phyloP scores from a whole-genome alignment of 2,797 vertebrate species.

The Trichosurus vulpecula region DNA sequence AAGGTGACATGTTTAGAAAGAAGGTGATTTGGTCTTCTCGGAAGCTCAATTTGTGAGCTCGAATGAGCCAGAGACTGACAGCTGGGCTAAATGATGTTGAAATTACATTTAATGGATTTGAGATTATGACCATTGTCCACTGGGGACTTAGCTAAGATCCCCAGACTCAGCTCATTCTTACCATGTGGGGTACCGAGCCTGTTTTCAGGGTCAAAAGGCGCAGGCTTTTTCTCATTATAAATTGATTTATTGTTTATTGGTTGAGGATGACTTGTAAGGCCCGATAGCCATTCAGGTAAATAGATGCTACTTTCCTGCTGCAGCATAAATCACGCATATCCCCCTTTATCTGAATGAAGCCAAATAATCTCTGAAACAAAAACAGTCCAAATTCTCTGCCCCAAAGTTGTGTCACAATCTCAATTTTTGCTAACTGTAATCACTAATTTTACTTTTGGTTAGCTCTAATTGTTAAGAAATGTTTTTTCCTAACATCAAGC shows the following conservation, averaged over 20 bases:
- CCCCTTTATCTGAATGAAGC: constrained; percentile 42
- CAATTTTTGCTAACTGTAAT: background rate
- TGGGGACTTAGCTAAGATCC: constrained; percentile 38
- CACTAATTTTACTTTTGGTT: background rate
- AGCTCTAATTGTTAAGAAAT: background rate
- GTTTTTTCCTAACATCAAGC: background rate
- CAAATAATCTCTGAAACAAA: background rate
- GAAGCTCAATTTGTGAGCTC: constrained; percentile 64
- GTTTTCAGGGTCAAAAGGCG: constrained; percentile 45
- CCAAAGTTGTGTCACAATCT: background rate
- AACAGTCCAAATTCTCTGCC: background rate
- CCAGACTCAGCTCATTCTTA: constrained; percentile 30
- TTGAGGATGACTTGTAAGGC: constrained; percentile 1
- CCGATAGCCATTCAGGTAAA: constrained; percentile 47
- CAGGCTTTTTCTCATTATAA: constrained; percentile 24
- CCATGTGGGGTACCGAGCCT: constrained; percentile 40
- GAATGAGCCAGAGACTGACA: constrained; percentile 65
- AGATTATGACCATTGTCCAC: constrained; percentile 70
- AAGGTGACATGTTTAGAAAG: constrained; percentile 58
- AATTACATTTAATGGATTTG: constrained; percentile 61
- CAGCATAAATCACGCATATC: background rate
- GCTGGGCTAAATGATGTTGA: constrained; percentile 63
- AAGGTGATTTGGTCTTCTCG: constrained; percentile 62
- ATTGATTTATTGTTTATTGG: constrained; percentile 37
- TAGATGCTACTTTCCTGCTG: constrained; percentile 30